Evolutionary conservation across 2,113 vertebrate genomes (phyloP).

Genomic region (Heloderma charlesbogerti): DNA sequence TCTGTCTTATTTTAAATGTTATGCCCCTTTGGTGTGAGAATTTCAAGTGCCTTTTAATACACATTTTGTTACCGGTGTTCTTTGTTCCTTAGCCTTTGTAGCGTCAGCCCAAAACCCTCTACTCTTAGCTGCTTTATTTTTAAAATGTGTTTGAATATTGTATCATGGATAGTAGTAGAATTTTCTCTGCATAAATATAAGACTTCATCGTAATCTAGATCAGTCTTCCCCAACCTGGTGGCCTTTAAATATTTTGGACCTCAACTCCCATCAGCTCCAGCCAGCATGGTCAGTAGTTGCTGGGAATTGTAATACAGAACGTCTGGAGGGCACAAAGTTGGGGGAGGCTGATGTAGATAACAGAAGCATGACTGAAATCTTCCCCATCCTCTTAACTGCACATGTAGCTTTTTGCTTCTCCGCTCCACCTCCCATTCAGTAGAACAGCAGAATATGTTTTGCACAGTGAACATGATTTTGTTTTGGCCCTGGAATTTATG

Average conservation of each 20-base stretch:
- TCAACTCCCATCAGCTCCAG: too few species aligned
- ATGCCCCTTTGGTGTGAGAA: neutral
- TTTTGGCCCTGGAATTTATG: constrained; percentile 51
- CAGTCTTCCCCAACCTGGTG: too few species aligned
- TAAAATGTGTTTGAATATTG: neutral
- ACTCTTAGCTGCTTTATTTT: neutral
- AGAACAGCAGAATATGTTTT: neutral
- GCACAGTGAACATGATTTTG: constrained; percentile 36
- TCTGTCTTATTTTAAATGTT: neutral
- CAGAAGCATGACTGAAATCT: constrained; percentile 34
- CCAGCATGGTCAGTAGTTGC: too few species aligned
- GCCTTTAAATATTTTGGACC: too few species aligned
- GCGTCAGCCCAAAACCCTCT: too few species aligned
- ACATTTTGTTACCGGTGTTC: neutral
- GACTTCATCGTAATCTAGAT: too few species aligned
- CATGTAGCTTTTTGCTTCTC: neutral
- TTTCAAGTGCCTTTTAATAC: neutral
- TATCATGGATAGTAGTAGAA: neutral
- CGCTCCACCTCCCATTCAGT: neutral
- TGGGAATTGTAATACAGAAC: too few species aligned
- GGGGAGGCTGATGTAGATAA: neutral
- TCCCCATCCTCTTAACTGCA: neutral
- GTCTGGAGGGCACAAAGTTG: too few species aligned
- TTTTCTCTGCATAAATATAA: neutral
- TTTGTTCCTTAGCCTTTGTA: neutral